Conservation (phyloP, 2,888 invertebrate genomes). For the Timema podura region DNA sequence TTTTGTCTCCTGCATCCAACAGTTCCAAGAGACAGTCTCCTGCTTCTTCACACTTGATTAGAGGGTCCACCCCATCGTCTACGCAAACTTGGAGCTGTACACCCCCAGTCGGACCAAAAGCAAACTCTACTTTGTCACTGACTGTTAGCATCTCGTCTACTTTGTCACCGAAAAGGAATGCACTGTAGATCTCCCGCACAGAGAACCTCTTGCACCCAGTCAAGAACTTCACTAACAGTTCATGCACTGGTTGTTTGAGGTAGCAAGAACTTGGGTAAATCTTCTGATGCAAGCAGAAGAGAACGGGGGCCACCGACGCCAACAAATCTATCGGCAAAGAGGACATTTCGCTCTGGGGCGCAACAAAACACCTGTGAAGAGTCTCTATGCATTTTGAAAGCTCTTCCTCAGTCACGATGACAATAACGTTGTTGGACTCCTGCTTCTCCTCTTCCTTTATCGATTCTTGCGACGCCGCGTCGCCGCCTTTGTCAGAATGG, state of each 20-base stretch:
- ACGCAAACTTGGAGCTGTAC: conserved; percentile 23
- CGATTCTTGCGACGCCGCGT: not conserved
- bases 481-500: not conserved
- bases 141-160: conserved; percentile 34
- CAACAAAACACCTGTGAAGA: conserved; percentile 42
- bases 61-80: conserved; percentile 14
- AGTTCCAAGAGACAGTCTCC: conserved; percentile 29
- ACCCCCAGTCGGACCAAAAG: conserved; percentile 33
- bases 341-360: conserved; percentile 40
- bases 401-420: conserved; percentile 38
- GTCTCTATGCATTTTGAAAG: conserved; percentile 41
- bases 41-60: conserved; percentile 23
- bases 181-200: conserved; percentile 39
- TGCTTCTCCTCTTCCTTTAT: not conserved
- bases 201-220: conserved; percentile 33
- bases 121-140: conserved; percentile 38
- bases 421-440: conserved; percentile 1
- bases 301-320: conserved; percentile 36
- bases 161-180: conserved; percentile 41
- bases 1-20: conserved; percentile 26
- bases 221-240: conserved; percentile 32
- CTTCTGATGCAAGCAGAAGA: conserved; percentile 38
- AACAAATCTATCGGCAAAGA: conserved; percentile 40
- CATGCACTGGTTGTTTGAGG: conserved; percentile 34
- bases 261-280: conserved; percentile 34